phyloP scores from a whole-genome alignment of 2,113 vertebrate genomes.

The Ciconia boyciana region DNA sequence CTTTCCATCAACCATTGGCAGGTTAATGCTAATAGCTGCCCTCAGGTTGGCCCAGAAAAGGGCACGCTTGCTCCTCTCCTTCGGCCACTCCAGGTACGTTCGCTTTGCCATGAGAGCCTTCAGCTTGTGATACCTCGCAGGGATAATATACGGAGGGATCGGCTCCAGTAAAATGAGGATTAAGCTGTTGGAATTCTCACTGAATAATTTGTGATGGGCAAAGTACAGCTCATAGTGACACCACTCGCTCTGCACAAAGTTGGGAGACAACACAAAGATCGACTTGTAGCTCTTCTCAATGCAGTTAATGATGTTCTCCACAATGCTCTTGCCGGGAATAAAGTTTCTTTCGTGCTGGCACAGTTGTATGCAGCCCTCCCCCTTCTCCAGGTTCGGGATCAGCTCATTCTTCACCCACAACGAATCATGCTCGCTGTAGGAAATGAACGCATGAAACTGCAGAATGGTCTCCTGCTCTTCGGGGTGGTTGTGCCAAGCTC shows the following conservation, averaged over 20 bases:
- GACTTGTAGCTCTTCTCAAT: slow-evolving; percentile 88
- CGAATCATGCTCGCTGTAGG: slow-evolving; percentile 84
- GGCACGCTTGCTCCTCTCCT: slow-evolving; percentile 80
- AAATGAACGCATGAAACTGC: slow-evolving; percentile 88
- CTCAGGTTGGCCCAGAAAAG: slow-evolving; percentile 89
- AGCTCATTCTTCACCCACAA: slow-evolving; percentile 82
- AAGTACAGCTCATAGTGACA: slow-evolving; percentile 96
- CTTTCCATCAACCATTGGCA: neutral
- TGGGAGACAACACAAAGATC: slow-evolving; percentile 86
- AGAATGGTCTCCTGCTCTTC: slow-evolving; percentile 48
- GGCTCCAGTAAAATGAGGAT: slow-evolving; percentile 88
- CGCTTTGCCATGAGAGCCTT: slow-evolving; percentile 83
- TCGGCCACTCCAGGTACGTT: slow-evolving; percentile 90
- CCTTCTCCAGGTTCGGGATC: slow-evolving; percentile 81
- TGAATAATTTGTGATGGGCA: slow-evolving; percentile 82
- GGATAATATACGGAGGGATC: slow-evolving; percentile 81
- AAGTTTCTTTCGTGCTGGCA: slow-evolving; percentile 89
- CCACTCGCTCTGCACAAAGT: slow-evolving; percentile 93
- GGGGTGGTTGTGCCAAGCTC: slow-evolving; percentile 45
- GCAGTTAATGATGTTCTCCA: slow-evolving; percentile 88
- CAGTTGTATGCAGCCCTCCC: slow-evolving; percentile 65
- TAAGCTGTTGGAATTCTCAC: slow-evolving; percentile 72
- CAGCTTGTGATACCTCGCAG: slow-evolving; percentile 85
- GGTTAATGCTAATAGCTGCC: slow-evolving; percentile 73
- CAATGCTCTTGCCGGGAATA: slow-evolving; percentile 82